Evolutionary conservation across 2,797 vertebrate genomes (phyloP), one percentile per base, ranked within the genome.

Genomic region (Leuciscus waleckii): DNA sequence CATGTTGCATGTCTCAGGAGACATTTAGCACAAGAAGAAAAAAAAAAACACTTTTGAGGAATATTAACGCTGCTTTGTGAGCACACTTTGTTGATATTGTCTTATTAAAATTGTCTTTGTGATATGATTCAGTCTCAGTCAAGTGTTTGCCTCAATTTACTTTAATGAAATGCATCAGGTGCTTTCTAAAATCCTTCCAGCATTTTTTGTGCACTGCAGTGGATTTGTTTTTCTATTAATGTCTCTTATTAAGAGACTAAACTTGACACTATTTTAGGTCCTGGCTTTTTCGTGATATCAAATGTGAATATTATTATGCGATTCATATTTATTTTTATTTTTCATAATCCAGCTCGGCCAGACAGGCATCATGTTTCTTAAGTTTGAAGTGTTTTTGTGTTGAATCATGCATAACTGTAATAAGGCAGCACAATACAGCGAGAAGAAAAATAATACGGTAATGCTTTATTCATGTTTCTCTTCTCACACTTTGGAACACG

Each of bases 401-500:
- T 73, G 83, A 69, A 43, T 67, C 67, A 7, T 67, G 35, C 67
- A 74, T 67, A 61, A 21, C 56, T 68, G 88, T 88, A 95, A 95
- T 94, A 93, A 95, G 89, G 87, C 93, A 94, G 92, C 93, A 94
- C 89, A 92, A 94, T 92, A 89, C 94, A 74, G 90, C 91, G 93
- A 95, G 93, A 93, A 93, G 91, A 96, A 96, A 95, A 96, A 95
- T 94, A 95, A 95, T 96, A 94, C 91, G 91, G 92, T 95, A 93
- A 96, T 96, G 94, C 95, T 96, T 96, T 96, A 96, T 95, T 96
- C 86, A 92, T 93, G 92, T 94, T 92, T 94, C 90, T 92, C 90
- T 93, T 94, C 90, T 94, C 94, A 96, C 95, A 93, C 94, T 91
- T 90, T 94, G 92, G 90, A 95, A 95, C 95, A 96, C 93, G 94